Evolutionary conservation across 2,797 vertebrate species (phyloP).

Genomic region (Enteromius argenteus): DNA sequence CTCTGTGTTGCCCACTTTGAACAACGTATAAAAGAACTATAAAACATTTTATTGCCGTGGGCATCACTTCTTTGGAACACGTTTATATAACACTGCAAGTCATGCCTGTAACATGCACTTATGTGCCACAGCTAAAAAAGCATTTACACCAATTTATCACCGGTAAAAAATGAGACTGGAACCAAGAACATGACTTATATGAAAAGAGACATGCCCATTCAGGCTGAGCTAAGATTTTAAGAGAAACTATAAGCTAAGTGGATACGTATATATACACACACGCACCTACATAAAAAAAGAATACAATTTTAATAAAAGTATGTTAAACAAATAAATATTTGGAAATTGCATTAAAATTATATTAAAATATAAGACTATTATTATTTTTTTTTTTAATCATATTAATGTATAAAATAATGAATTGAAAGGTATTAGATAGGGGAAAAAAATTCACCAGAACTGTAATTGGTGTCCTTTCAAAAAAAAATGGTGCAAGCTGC

Average conservation of each 20-base stretch:
- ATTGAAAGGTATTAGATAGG: neutral
- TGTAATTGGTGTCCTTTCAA: neutral
- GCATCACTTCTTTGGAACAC: constrained; percentile 47
- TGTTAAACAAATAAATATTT: neutral
- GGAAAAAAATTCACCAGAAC: neutral
- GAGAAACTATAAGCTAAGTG: neutral
- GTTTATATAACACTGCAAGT: constrained; percentile 43
- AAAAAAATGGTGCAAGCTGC: neutral
- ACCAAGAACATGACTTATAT: neutral
- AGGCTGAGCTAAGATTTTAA: neutral
- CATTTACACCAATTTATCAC: constrained; percentile 27
- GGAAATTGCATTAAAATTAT: neutral
- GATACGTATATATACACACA: neutral
- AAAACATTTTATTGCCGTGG: constrained; percentile 42
- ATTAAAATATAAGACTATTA: neutral
- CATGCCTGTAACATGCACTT: constrained; percentile 45
- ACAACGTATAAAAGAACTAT: constrained; percentile 37
- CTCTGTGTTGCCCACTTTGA: constrained; percentile 35
- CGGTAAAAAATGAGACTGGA: neutral
- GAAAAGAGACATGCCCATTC: neutral
- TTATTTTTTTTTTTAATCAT: neutral
- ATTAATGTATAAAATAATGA: neutral
- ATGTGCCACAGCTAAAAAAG: constrained; percentile 27
- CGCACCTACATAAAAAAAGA: too few relatives aligned
- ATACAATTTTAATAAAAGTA: neutral